Conservation (phyloP, 2,797 vertebrate species). For the Centroberyx gerrardi region DNA sequence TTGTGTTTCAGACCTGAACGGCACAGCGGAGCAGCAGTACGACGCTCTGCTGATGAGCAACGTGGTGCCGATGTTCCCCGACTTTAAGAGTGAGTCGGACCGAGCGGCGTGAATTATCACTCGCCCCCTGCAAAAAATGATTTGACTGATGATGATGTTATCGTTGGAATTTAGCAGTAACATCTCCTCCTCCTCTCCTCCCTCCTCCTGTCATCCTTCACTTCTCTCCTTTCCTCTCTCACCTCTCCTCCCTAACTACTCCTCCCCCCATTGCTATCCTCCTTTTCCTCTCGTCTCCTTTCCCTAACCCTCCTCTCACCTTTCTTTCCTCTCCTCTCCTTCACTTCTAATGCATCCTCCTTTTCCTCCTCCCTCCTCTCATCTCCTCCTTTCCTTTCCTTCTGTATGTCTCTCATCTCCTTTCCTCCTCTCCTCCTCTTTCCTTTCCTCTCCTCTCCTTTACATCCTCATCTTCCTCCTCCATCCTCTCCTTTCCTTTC, state of each 20-base stretch:
- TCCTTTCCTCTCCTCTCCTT: not conserved
- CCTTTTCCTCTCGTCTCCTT: too few species aligned
- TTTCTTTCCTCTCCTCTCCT: not conserved
- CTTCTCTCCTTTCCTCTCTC: too few species aligned
- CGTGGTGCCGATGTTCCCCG: slow-evolving; percentile 91
- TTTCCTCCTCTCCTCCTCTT: not conserved
- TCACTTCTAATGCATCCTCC: not conserved
- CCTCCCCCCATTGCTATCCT: too few species aligned
- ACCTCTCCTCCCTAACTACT: too few species aligned
- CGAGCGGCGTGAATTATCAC: not conserved
- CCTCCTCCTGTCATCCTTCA: too few species aligned
- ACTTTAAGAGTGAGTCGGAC: slow-evolving; percentile 90
- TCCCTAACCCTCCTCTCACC: too few species aligned
- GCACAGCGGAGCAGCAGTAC: slow-evolving; percentile 76
- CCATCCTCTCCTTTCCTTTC: not conserved
- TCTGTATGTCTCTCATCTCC: too few species aligned
- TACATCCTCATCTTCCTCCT: too few species aligned
- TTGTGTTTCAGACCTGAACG: slow-evolving; percentile 76
- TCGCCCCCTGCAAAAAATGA: too few species aligned
- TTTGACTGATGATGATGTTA: too few species aligned
- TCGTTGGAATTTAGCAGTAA: too few species aligned
- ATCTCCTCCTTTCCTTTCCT: not conserved
- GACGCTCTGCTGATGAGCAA: slow-evolving; percentile 91
- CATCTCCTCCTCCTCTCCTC: not conserved
- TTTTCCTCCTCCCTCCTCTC: not conserved